phyloP scores from a whole-genome alignment of 2,113 vertebrate genomes.

The Sapayoa aenigma region DNA sequence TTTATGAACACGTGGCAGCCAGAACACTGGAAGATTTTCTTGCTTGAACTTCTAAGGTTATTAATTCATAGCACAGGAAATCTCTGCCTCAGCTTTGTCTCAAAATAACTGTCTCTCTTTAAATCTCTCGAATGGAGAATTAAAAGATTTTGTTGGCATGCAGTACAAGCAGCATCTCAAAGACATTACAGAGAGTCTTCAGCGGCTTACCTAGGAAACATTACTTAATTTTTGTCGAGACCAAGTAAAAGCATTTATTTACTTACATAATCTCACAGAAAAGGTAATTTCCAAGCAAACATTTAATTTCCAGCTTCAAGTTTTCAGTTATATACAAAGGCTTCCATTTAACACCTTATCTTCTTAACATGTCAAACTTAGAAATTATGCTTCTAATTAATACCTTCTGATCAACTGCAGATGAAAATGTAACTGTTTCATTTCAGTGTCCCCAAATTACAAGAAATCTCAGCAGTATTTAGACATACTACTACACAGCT shows the following conservation, averaged over 20 bases:
- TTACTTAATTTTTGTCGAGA: not conserved
- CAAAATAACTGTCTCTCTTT: not conserved
- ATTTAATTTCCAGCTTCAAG: not conserved
- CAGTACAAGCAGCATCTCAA: not conserved
- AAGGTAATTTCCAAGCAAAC: not conserved
- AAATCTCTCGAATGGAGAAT: not conserved
- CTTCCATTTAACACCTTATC: not conserved
- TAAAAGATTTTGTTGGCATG: not conserved
- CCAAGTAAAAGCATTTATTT: not conserved
- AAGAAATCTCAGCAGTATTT: not conserved
- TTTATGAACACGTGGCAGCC: not conserved
- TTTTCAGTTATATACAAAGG: not conserved
- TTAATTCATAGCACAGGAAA: conserved; percentile 5
- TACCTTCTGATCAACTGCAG: not conserved
- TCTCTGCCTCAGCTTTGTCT: conserved; percentile 2
- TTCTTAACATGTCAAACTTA: not conserved
- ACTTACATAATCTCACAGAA: not conserved
- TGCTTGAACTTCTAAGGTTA: not conserved
- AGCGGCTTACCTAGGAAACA: not conserved
- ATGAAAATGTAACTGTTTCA: not conserved
- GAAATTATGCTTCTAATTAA: not conserved
- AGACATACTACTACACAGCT: not conserved
- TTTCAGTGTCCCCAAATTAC: not conserved
- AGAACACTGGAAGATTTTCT: not conserved
- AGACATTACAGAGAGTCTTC: not conserved